These are phyloP conservation scores for Podargus strigoides DNA, from an alignment of 2,797 vertebrate species.

Conservation along the genomic window DNA sequence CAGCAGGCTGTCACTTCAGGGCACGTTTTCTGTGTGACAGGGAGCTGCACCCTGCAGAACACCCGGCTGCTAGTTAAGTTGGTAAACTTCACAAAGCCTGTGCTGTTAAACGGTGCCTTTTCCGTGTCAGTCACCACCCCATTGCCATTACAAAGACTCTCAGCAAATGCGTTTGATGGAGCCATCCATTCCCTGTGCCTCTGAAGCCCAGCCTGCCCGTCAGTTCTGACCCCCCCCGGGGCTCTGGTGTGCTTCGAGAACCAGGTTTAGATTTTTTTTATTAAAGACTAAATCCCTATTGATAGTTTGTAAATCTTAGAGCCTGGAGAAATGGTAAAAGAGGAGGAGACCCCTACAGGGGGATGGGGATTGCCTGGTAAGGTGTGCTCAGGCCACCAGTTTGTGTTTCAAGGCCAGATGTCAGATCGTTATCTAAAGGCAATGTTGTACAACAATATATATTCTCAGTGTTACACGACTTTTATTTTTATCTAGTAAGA, in stretches of 20 bases:
- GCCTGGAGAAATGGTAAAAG: not conserved
- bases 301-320: not conserved
- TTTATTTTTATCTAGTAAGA: not conserved
- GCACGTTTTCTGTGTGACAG: fast-evolving
- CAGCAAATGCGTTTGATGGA: fast-evolving
- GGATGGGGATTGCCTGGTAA: not conserved
- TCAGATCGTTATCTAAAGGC: not conserved
- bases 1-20: not conserved
- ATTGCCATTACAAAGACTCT: fast-evolving
- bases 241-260: not conserved
- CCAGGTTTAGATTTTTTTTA: not conserved
- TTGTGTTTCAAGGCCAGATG: not conserved
- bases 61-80: fast-evolving
- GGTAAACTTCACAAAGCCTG: fast-evolving
- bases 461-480: not conserved
- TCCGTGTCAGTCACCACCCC: fast-evolving
- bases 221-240: fast-evolving
- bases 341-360: not conserved
- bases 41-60: fast-evolving
- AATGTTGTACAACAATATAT: not conserved
- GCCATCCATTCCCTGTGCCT: fast-evolving
- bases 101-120: fast-evolving
- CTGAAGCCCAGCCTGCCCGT: fast-evolving
- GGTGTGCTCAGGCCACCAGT: not conserved
- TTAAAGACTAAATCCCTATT: not conserved